These are phyloP conservation scores for Uloborus plumipes DNA, from an alignment of 2,888 invertebrate genomes.

Conservation along the genomic window DNA sequence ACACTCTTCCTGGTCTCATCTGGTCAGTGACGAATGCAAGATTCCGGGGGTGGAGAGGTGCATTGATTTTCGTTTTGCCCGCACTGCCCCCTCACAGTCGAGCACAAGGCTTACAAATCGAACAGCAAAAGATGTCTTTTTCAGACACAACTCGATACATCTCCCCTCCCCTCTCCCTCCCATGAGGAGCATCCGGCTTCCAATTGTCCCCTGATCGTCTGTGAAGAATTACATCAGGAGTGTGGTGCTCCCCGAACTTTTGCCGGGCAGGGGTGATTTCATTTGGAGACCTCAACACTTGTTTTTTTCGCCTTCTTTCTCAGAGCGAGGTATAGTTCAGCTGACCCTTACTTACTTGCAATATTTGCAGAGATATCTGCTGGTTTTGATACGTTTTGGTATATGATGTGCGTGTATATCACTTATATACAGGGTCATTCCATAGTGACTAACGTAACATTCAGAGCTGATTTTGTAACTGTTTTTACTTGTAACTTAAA, in stretches of 20 bases:
- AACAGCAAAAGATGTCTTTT: constrained; percentile 37
- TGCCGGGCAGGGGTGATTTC: constrained; percentile 10
- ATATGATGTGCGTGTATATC: too few species aligned
- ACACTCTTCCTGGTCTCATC: constrained; percentile 37
- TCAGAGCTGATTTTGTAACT: too few species aligned
- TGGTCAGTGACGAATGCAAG: constrained; percentile 39
- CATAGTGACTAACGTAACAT: too few species aligned
- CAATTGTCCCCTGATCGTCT: constrained; percentile 58
- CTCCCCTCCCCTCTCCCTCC: not conserved
- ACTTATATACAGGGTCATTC: too few species aligned
- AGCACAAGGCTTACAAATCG: constrained; percentile 17
- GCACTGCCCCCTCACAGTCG: not conserved
- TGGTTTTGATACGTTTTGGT: too few species aligned
- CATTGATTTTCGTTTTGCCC: constrained; percentile 61
- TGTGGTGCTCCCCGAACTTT: too few species aligned
- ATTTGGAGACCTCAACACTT: constrained; percentile 4
- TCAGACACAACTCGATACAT: not conserved
- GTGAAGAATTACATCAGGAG: not conserved
- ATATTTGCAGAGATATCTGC: too few species aligned
- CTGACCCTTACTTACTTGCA: too few species aligned
- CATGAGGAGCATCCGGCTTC: constrained; percentile 22
- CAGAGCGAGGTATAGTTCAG: not conserved
- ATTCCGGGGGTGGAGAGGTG: constrained; percentile 20
- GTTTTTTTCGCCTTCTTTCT: not conserved
- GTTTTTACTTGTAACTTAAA: too few species aligned